Percentiles rank a stretch among this genome's conserved stretches.
Conservation (phyloP, 2,797 vertebrate genomes). For the Manis crassicaudata region DNA sequence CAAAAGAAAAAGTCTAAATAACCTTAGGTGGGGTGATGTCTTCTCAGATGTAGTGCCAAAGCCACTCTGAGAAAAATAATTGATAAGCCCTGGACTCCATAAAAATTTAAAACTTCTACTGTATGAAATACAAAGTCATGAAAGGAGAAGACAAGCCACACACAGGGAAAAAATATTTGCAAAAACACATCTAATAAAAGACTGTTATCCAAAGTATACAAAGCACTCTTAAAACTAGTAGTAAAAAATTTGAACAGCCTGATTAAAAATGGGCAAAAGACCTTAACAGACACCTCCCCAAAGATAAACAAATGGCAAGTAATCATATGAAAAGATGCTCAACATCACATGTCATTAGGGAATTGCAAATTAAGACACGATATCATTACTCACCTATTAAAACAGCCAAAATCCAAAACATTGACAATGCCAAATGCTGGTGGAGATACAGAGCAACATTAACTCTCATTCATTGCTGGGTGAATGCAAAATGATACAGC, state of each 20-base stretch:
- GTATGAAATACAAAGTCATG: not conserved
- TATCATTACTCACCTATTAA: not conserved
- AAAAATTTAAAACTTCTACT: not conserved
- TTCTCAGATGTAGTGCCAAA: not conserved
- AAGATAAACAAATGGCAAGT: not conserved
- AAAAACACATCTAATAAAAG: not conserved
- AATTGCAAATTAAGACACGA: not conserved
- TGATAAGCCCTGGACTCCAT: not conserved
- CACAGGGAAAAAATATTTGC: not conserved
- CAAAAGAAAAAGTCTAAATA: not conserved
- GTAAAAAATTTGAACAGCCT: not conserved
- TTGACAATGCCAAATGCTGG: not conserved
- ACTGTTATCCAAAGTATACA: not conserved
- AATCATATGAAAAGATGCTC: not conserved
- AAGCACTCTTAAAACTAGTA: not conserved
- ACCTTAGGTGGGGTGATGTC: not conserved
- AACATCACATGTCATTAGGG: not conserved
- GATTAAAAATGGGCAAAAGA: not conserved
- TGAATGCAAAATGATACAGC: not conserved
- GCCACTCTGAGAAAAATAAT: not conserved
- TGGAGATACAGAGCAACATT: not conserved
- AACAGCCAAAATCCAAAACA: not conserved
- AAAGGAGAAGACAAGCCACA: not conserved
- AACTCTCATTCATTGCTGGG: not conserved
- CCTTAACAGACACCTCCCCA: not conserved